A percentile compares a stretch with the other conserved stretches of the same genome.
Conservation (phyloP, 2,888 invertebrate species). For the Heptascelio sp. region DNA sequence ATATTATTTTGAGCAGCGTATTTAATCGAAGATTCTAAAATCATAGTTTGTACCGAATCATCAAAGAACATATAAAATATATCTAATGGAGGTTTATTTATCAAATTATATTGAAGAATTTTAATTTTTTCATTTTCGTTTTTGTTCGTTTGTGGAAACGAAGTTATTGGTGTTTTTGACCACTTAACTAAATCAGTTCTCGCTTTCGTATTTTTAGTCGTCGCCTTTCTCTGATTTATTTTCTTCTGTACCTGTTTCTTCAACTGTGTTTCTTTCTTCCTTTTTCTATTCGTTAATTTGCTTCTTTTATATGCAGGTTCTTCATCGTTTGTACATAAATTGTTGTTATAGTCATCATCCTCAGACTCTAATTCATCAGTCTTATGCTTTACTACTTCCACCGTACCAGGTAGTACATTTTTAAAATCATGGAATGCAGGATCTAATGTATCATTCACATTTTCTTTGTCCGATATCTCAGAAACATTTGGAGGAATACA, state of each 20-base stretch:
- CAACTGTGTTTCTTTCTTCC: background rate
- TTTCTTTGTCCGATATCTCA: background rate
- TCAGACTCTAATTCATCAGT: background rate
- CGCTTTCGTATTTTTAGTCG: background rate
- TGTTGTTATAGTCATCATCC: background rate
- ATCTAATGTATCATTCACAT: background rate
- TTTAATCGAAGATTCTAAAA: background rate
- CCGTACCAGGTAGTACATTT: background rate
- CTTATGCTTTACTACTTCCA: background rate
- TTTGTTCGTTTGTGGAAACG: background rate
- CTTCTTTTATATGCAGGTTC: background rate
- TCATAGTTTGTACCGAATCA: background rate
- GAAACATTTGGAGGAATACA: constrained; percentile 1
- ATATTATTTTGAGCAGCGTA: constrained; percentile 24
- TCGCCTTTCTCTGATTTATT: background rate
- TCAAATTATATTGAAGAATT: background rate
- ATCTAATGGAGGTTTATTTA: background rate
- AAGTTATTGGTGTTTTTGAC: constrained; percentile 1
- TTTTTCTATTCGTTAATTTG: background rate
- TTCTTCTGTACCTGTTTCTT: background rate
- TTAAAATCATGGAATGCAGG: background rate
- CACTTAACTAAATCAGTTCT: background rate
- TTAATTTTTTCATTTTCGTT: background rate
- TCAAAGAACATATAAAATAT: background rate
- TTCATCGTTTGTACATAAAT: background rate